Base-by-base conservation (phyloP, 2,888 invertebrate species). In the Theretra japonica region DNA sequence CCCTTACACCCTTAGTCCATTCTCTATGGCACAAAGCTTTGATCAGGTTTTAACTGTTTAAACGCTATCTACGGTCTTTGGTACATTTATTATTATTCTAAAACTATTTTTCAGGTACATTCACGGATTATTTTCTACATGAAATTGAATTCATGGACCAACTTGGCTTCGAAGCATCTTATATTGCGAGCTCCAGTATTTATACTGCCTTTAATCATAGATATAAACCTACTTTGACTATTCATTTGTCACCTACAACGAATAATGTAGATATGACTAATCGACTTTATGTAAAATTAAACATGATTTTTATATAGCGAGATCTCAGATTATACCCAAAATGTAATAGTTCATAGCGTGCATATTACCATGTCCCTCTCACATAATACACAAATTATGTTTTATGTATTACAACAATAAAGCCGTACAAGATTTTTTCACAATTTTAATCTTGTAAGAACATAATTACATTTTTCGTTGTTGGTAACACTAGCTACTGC, bases 91-190 rank as follows among this genome's bases (percentile, higher is more conserved):
- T 41, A 62, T 17, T 50, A 70, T 65, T 56, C 58, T 72, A 68
- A 23, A 58, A 68, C 72, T 68, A 59, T 65, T 56, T 69, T 59
- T 59, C 59, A 33, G 48, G 48, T 68, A 70, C 33, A 70, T 68
- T 75, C 58, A 69, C 23, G 72, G 11, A 48, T 65, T 41, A 65
- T 65, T 48, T 23, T 21, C 65, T 21, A 62, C n/a, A 33, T 21
- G 11, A 62, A 23, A 41, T 65, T 21, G 15, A 28, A 25, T 58
- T 58, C 25, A 23, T 25, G 25, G 41, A 41, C 28, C 23, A 2
- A 25, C 23, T 57, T 57, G 21, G 21, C 25, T 28, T 58, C 41
- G 17, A 58, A 25, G 57, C 23, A 28, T 58, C 1, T 58, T 25
- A 21, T 21, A 57, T 25, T 58, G 23, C 2, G 15, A 25, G 17